phyloP scores from a whole-genome alignment of 1,140 invertebrate genomes.

The Brachionus calyciflorus region DNA sequence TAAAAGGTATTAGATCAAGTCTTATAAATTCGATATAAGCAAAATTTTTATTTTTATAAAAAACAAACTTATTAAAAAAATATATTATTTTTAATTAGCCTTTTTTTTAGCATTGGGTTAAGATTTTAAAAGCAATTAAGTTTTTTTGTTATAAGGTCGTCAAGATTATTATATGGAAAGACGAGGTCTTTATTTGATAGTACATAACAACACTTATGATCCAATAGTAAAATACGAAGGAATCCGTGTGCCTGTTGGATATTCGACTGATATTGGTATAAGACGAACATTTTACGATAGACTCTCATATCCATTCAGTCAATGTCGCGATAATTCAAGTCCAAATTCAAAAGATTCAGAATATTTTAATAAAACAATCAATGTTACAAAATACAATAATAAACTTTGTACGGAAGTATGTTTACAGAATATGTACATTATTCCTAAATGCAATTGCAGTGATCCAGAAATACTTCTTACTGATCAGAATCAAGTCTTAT shows the following conservation, averaged over 20 bases:
- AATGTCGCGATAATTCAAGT: not conserved
- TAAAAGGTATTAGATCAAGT: too few relatives aligned
- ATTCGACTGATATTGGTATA: not conserved
- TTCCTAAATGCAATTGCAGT: slow-evolving; percentile 10
- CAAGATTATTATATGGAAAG: slow-evolving; percentile 32
- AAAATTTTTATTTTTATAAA: too few relatives aligned
- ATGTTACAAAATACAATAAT: not conserved
- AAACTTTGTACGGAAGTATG: slow-evolving; percentile 9
- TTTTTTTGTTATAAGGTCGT: not conserved
- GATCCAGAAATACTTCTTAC: not conserved
- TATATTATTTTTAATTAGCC: too few relatives aligned
- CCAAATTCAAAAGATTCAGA: not conserved
- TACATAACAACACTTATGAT: not conserved
- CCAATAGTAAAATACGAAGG: slow-evolving; percentile 17
- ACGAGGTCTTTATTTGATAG: not conserved
- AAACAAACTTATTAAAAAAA: too few relatives aligned
- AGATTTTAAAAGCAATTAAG: not conserved
- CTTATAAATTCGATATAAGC: too few relatives aligned
- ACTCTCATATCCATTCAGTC: not conserved
- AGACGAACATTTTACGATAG: slow-evolving; percentile 19
- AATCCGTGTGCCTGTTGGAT: not conserved
- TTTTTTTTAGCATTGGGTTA: too few relatives aligned
- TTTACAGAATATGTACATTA: slow-evolving; percentile 1
- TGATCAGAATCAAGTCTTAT: not conserved
- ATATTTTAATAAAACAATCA: slow-evolving; percentile 26